Conservation (phyloP, 64 coral and sea anemone species). For the Orbicella faveolata region DNA sequence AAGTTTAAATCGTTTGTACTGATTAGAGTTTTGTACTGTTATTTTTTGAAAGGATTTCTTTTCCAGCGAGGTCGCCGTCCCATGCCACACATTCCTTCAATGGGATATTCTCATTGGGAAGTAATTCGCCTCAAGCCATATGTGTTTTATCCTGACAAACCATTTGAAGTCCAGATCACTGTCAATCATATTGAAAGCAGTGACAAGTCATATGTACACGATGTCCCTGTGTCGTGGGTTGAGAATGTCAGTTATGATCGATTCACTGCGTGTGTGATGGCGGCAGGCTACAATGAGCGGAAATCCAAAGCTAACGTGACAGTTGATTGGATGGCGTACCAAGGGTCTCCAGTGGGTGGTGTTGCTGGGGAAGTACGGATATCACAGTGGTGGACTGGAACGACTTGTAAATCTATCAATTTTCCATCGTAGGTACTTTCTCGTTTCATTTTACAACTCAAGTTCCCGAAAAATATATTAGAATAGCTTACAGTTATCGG, state of each 20-base stretch:
- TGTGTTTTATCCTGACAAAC: neutral
- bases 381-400: constrained; percentile 37
- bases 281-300: constrained; percentile 34
- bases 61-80: neutral
- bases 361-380: constrained; percentile 9
- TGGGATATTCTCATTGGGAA: neutral
- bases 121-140: neutral
- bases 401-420: constrained; percentile 25
- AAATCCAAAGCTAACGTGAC: constrained; percentile 3
- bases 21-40: neutral
- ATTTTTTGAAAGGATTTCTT: neutral
- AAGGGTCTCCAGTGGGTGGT: constrained; percentile 30
- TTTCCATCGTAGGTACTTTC: neutral
- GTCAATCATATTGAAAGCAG: neutral
- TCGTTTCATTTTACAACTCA: neutral
- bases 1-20: too few relatives aligned
- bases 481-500: too few relatives aligned
- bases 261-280: constrained; percentile 61
- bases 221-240: constrained; percentile 36
- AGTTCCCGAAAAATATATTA: neutral
- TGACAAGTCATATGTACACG: neutral
- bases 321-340: constrained; percentile 61
- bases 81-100: neutral
- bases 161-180: neutral
- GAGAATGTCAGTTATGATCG: constrained; percentile 48